Conservation (phyloP, 64 coral and sea anemone genomes). For the Dendronephthya gigantea region DNA sequence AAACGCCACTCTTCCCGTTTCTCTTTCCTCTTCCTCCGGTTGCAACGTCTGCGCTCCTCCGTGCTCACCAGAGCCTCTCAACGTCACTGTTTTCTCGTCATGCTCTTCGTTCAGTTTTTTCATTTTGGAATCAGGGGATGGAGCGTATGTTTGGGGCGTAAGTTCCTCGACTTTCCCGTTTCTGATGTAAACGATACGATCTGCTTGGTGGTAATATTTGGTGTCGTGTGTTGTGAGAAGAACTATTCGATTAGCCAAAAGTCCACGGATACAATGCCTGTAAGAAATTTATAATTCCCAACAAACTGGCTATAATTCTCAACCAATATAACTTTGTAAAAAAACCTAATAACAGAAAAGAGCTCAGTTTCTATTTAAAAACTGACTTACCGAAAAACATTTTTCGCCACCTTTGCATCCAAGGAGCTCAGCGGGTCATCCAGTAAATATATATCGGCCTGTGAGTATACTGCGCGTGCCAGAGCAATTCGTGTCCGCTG, state of each 20-base stretch:
- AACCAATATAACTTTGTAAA: no score
- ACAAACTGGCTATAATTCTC: no score
- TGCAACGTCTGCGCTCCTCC: not conserved
- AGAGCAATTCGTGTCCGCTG: no score
- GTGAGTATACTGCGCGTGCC: slow-evolving; percentile 33
- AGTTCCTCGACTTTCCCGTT: not conserved
- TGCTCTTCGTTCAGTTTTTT: not conserved
- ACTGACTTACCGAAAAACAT: no score
- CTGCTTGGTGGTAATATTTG: not conserved
- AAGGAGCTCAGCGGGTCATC: slow-evolving; percentile 42
- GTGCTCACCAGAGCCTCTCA: not conserved
- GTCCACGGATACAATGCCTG: not conserved
- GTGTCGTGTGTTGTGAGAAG: not conserved
- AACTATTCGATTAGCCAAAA: not conserved
- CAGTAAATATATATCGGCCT: slow-evolving; percentile 47
- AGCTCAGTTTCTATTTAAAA: no score
- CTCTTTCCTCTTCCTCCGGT: not conserved
- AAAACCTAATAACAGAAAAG: no score
- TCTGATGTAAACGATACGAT: not conserved
- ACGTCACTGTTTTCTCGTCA: not conserved
- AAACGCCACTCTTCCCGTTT: not conserved
- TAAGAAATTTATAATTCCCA: no score
- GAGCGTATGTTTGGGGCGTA: not conserved
- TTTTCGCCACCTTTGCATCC: slow-evolving; percentile 23
- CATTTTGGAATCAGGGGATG: not conserved